These are phyloP conservation scores for Orestias chungarensis DNA, from an alignment of 2,797 vertebrate species.

Conservation along the genomic window DNA sequence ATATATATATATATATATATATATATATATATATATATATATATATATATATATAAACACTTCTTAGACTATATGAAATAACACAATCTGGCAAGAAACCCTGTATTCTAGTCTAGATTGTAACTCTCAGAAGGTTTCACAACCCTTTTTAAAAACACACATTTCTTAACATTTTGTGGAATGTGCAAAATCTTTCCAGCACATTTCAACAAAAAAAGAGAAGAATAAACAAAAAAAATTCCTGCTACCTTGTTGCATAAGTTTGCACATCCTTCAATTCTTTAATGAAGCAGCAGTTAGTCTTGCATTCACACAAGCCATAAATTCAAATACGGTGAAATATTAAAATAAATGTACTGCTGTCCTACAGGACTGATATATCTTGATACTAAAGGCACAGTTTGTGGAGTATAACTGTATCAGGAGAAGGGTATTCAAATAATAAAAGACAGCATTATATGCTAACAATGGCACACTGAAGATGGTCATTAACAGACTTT, in stretches of 20 bases:
- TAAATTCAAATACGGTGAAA: neutral
- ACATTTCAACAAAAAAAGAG: neutral
- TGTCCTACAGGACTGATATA: neutral
- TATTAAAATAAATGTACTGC: neutral
- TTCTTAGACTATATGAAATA: neutral
- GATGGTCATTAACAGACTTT: neutral
- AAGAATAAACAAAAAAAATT: neutral
- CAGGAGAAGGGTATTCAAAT: neutral
- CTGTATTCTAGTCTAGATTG: neutral
- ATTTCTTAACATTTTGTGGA: neutral
- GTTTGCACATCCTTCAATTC: neutral
- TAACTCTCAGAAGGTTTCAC: neutral
- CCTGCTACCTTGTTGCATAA: neutral
- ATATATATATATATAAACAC: no score
- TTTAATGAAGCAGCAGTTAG: neutral
- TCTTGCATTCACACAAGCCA: neutral
- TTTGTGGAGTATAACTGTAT: neutral
- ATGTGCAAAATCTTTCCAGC: neutral
- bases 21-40: no score
- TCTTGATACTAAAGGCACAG: neutral
- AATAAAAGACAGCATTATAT: neutral
- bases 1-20: no score
- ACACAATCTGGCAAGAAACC: neutral
- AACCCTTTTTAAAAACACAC: neutral
- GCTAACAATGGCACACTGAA: neutral